A percentile compares a stretch with the other conserved stretches of the same genome.
These are phyloP conservation scores for Microcebus lehilahytsara DNA, from an alignment of 2,113 vertebrate genomes.

Conservation along the genomic window DNA sequence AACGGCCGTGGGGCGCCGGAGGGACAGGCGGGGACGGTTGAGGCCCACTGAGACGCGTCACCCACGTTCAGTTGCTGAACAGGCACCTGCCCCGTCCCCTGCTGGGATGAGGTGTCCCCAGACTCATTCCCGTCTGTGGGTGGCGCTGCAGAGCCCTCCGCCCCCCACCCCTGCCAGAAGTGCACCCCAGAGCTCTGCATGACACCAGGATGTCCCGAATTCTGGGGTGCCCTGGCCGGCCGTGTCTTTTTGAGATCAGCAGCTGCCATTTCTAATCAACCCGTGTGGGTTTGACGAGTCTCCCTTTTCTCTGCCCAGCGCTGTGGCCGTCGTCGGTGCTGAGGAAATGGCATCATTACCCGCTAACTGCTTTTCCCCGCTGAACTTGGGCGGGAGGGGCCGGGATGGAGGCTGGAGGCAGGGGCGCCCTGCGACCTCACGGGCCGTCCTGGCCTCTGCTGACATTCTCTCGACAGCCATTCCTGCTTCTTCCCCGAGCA, in stretches of 20 bases:
- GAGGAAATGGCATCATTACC: not conserved
- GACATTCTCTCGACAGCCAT: fast-evolving
- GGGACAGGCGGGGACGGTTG: fast-evolving
- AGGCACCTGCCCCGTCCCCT: not conserved
- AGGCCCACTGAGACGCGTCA: fast-evolving
- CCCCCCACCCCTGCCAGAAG: no score
- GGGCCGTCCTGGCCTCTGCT: fast-evolving
- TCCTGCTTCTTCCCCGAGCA: not conserved
- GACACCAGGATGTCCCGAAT: fast-evolving
- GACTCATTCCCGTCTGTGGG: fast-evolving
- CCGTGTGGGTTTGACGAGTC: no score
- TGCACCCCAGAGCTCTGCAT: not conserved
- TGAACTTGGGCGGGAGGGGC: not conserved
- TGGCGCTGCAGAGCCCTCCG: not conserved
- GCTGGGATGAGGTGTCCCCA: no score
- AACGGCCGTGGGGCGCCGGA: not conserved
- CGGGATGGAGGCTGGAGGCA: not conserved
- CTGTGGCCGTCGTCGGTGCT: not conserved
- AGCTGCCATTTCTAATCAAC: not conserved
- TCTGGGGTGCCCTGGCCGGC: not conserved
- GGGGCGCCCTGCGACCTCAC: fast-evolving
- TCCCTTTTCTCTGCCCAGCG: not conserved
- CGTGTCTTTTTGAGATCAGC: not conserved
- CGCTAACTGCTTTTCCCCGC: not conserved
- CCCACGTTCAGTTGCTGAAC: not conserved